Evolutionary conservation across 2,888 invertebrate species (phyloP), one percentile per base, ranked within the genome.

Genomic region (Drosophila mulleri): DNA sequence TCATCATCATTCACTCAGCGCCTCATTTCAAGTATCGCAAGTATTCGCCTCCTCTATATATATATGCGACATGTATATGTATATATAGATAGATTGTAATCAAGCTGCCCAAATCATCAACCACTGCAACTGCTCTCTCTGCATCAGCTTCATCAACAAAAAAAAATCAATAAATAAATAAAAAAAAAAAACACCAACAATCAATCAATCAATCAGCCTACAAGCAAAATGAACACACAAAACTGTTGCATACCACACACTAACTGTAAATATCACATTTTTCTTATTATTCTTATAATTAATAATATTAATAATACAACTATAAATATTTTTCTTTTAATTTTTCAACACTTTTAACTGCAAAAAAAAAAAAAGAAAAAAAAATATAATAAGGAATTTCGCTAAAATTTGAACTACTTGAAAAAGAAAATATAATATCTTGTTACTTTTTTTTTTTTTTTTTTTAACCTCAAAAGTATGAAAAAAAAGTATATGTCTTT

Each of bases 211-310:
- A 74, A 72, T 44, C 72, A 77, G 67, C 29, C 75, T 54, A 67
- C 76, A 80, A 54, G 66, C 75, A 74, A 81, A 62, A 72, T 77
- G 78, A 78, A 77, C 78, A 80, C 80, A 78, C 72, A 71, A 71
- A 61, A 72, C 56, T 68, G 68, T 75, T 79, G 76, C 78, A 80
- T 68, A 79, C 70, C 78, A 88, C 84, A 91, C 81, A 90, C 86
- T 89, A 91, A 91, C 90, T 91, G 91, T 91, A 91, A 91, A 91
- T 91, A 91, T 92, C 79, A 86, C 79, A 52, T 76, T 72, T 75
- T 72, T 48, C n/a, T 48, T 76, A 77, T 84, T 84, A 77, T 75
- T 77, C 68, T 54, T 67, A 57, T 48, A 29, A 62, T 78, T 68
- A 76, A 54, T 73, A 67, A 67, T 78, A 45, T 23, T 20, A 75